phyloP scores from a whole-genome alignment of 2,888 invertebrate genomes.

The Watsonalla cultraria region DNA sequence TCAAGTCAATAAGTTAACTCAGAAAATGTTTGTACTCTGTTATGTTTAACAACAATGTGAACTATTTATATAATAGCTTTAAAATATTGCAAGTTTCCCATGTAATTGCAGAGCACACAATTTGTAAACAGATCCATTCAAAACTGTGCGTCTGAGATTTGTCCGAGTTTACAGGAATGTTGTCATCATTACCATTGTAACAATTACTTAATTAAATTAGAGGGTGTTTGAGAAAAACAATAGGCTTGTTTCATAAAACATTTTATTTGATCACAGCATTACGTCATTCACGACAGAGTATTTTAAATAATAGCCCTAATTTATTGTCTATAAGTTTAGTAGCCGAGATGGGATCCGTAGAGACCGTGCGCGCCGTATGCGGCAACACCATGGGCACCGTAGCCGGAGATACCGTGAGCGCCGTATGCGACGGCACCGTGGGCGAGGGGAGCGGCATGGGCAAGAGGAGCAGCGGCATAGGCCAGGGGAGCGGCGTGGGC shows the following conservation, averaged over 20 bases:
- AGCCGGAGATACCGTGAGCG: constrained; percentile 14
- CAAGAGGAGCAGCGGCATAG: constrained; percentile 27
- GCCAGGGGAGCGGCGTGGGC: constrained; percentile 24
- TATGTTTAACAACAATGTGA: too few relatives aligned
- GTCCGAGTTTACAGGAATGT: not conserved
- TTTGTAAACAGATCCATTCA: not conserved
- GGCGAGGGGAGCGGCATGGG: constrained; percentile 14
- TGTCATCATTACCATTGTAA: not conserved
- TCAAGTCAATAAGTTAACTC: too few relatives aligned
- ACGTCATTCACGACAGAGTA: constrained; percentile 24
- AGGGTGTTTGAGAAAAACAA: not conserved
- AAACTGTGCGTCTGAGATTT: not conserved
- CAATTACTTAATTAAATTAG: not conserved
- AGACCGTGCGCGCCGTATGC: constrained; percentile 36
- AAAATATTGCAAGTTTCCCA: not conserved
- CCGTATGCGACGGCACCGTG: constrained; percentile 20
- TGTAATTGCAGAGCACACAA: not conserved
- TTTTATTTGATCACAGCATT: constrained; percentile 38
- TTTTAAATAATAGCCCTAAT: constrained; percentile 27
- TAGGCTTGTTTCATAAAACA: constrained; percentile 4
- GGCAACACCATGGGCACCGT: constrained; percentile 30
- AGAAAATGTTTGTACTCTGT: too few relatives aligned
- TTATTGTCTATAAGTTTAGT: constrained; percentile 30
- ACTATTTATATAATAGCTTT: not conserved
- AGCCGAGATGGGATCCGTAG: constrained; percentile 35